Conservation (phyloP, 2,797 vertebrate species). For the Melanotaenia boesemani region DNA sequence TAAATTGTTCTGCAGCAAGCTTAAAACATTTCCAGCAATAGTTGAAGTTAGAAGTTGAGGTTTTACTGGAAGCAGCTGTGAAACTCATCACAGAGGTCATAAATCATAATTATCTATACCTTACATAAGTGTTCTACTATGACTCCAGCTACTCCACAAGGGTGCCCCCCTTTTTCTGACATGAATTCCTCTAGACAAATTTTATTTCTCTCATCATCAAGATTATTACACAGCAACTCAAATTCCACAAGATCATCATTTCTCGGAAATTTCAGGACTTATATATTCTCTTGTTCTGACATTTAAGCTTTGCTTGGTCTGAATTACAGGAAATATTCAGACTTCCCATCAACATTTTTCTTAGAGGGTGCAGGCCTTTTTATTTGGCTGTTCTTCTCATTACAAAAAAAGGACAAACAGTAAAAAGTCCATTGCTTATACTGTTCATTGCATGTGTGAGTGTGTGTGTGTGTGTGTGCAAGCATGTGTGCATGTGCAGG, state of each 20-base stretch:
- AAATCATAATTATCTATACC: background rate
- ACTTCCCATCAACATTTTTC: conserved; percentile 13
- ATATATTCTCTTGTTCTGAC: conserved; percentile 20
- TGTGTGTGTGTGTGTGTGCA: background rate
- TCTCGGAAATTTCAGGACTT: conserved; percentile 16
- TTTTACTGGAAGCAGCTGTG: conserved; percentile 10
- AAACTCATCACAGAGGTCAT: background rate
- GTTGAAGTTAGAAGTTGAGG: background rate
- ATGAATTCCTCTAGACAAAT: background rate
- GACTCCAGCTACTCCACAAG: background rate
- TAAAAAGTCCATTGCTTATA: background rate
- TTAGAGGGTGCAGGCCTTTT: background rate
- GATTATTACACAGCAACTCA: conserved; percentile 2
- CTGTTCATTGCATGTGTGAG: conserved; percentile 7
- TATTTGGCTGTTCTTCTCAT: background rate
- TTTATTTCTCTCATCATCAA: background rate
- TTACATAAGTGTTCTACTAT: background rate
- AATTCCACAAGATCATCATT: conserved; percentile 25
- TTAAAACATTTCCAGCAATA: background rate
- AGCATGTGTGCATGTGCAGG: conserved; percentile 9
- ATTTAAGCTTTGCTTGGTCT: conserved; percentile 15
- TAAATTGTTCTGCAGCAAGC: background rate
- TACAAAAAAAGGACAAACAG: conserved; percentile 21
- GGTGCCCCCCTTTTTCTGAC: background rate
- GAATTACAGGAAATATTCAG: conserved; percentile 32